A percentile compares a stretch with the other conserved stretches of the same genome.
Evolutionary conservation across 1,140 invertebrate genomes (phyloP).

Genomic region (Anastrepha ludens): DNA sequence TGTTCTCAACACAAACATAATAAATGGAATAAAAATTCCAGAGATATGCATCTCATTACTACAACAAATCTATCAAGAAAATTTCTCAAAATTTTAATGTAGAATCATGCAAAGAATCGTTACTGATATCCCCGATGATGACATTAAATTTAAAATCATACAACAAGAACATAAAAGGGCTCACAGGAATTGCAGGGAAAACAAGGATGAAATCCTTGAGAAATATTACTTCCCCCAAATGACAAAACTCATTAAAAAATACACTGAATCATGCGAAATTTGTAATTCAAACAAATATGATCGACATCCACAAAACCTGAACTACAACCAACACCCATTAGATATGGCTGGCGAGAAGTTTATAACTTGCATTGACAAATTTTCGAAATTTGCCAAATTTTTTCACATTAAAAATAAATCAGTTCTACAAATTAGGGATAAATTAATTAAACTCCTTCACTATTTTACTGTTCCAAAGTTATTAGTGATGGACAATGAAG

Average conservation of each 20-base stretch:
- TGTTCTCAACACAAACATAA: no score
- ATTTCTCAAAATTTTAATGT: no score
- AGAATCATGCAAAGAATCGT: slow-evolving; percentile 13
- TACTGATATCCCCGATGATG: slow-evolving; percentile 39
- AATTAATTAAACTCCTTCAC: background rate
- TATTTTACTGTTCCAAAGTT: background rate
- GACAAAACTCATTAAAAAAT: slow-evolving; percentile 50
- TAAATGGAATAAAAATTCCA: no score
- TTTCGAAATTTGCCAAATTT: slow-evolving; percentile 57
- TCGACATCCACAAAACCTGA: slow-evolving; percentile 52
- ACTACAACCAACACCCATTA: slow-evolving; percentile 54
- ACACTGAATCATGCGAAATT: slow-evolving; percentile 47
- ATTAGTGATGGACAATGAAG: slow-evolving; percentile 41
- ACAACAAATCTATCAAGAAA: no score
- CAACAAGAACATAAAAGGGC: slow-evolving; percentile 55
- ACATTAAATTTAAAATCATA: slow-evolving; percentile 35
- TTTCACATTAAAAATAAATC: slow-evolving; percentile 51
- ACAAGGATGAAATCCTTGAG: slow-evolving; percentile 53
- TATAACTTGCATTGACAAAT: slow-evolving; percentile 54
- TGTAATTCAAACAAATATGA: slow-evolving; percentile 56
- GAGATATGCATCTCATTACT: no score
- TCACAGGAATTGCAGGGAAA: slow-evolving; percentile 51
- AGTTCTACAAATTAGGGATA: slow-evolving; percentile 21
- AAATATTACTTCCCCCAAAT: slow-evolving; percentile 56
- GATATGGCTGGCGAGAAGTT: slow-evolving; percentile 44